Percentiles rank a stretch among this genome's conserved stretches.
Evolutionary conservation across 2,113 vertebrate species (phyloP).

Genomic region (Clarias macrocephalus): DNA sequence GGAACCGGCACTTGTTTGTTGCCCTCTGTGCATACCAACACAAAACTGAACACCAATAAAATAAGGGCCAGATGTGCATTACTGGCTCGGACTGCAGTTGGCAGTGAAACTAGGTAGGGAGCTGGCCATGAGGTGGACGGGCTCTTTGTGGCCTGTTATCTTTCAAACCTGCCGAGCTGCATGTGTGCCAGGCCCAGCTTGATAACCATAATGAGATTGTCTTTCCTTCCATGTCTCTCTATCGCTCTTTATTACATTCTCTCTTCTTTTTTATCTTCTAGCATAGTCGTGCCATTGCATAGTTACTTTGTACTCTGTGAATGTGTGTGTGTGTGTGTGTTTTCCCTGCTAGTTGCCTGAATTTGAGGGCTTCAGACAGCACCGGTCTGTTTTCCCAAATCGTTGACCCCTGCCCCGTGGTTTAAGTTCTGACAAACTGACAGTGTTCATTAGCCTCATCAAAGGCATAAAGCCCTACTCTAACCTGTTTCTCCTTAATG

Average conservation of each 20-base stretch:
- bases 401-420: slow-evolving; percentile 63
- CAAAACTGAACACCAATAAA: slow-evolving; percentile 74
- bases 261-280: slow-evolving; percentile 16
- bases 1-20: slow-evolving; percentile 72
- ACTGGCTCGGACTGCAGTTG: slow-evolving; percentile 69
- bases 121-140: slow-evolving; percentile 63
- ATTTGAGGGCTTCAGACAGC: slow-evolving; percentile 60
- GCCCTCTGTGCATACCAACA: slow-evolving; percentile 67
- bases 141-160: slow-evolving; percentile 65
- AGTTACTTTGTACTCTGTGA: slow-evolving; percentile 53
- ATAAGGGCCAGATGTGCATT: slow-evolving; percentile 77
- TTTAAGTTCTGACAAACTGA: slow-evolving; percentile 62
- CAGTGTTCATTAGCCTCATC: slow-evolving; percentile 67
- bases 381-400: slow-evolving; percentile 58
- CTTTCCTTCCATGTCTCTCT: slow-evolving; percentile 14
- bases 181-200: slow-evolving; percentile 61
- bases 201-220: slow-evolving; percentile 72
- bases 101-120: slow-evolving; percentile 57
- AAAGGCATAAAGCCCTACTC: slow-evolving; percentile 46
- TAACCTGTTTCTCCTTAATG: slow-evolving; percentile 16
- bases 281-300: slow-evolving; percentile 58
- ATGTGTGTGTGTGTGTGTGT: slow-evolving; percentile 42
- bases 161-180: slow-evolving; percentile 59
- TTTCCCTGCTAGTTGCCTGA: slow-evolving; percentile 45
- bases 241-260: slow-evolving; percentile 36